A percentile compares a stretch with the other conserved stretches of the same genome.
phyloP scores from a whole-genome alignment of 2,797 vertebrate genomes.

The Margarornis squamiger region DNA sequence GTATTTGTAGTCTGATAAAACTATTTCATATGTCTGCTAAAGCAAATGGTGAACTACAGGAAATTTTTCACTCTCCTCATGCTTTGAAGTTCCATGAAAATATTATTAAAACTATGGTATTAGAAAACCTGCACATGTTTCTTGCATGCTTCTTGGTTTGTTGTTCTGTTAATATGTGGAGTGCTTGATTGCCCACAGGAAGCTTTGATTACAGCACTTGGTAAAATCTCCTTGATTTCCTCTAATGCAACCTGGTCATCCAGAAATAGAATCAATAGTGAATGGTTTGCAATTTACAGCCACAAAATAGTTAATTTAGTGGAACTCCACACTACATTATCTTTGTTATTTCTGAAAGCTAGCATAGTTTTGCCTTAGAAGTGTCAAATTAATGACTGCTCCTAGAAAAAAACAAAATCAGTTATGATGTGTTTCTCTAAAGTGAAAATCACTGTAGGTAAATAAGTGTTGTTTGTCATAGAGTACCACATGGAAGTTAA shows the following conservation, averaged over 20 bases:
- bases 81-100: background rate
- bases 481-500: background rate
- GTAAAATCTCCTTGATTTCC: conserved; percentile 6
- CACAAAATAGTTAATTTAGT: conserved; percentile 4
- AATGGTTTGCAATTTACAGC: background rate
- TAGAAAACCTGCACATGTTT: background rate
- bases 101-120: background rate
- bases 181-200: background rate
- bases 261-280: background rate
- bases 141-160: background rate
- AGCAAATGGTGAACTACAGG: background rate
- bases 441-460: background rate
- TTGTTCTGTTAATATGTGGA: background rate
- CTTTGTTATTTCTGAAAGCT: conserved; percentile 11
- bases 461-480: background rate
- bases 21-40: background rate
- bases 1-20: background rate
- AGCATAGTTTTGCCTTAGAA: background rate
- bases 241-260: conserved; percentile 16
- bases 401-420: background rate
- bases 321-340: background rate
- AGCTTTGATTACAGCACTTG: background rate
- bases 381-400: background rate
- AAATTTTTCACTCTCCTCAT: background rate
- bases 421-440: background rate